phyloP scores from a whole-genome alignment of 2,888 invertebrate genomes.

The Biston stratarius region DNA sequence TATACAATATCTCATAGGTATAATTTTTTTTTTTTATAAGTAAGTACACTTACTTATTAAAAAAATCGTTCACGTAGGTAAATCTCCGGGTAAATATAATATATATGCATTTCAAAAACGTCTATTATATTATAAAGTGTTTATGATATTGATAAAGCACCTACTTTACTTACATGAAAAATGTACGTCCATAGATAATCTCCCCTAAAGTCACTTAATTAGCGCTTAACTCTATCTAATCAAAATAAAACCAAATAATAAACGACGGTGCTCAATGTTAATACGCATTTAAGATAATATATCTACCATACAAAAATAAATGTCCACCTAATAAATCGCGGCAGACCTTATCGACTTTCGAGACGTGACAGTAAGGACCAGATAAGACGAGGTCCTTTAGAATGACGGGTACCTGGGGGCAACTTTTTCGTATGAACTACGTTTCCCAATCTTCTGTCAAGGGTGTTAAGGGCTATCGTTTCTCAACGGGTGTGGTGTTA shows the following conservation, averaged over 20 bases:
- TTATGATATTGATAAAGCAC: constrained; percentile 1
- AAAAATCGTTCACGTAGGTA: not conserved
- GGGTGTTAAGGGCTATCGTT: constrained; percentile 48
- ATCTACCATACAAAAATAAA: constrained; percentile 82
- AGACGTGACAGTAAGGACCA: constrained; percentile 77
- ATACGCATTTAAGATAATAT: constrained; percentile 86
- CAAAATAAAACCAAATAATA: constrained; percentile 72
- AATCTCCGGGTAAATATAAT: not conserved
- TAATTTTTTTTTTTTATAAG: no score
- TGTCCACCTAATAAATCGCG: constrained; percentile 83
- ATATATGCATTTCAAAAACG: not conserved
- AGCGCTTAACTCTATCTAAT: constrained; percentile 55
- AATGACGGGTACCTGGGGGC: constrained; percentile 53
- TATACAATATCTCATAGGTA: no score
- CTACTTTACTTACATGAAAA: constrained; percentile 15
- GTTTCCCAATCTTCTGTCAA: constrained; percentile 46
- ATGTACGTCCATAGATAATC: constrained; percentile 29
- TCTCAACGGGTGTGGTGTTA: constrained; percentile 49
- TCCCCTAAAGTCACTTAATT: constrained; percentile 42
- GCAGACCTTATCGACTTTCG: constrained; percentile 77
- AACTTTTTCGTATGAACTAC: constrained; percentile 65
- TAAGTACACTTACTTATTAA: no score
- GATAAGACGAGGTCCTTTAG: constrained; percentile 73
- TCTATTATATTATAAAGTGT: constrained; percentile 1
- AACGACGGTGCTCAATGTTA: constrained; percentile 81